Conservation (phyloP, 2,797 vertebrate species). For the Liasis olivaceus region DNA sequence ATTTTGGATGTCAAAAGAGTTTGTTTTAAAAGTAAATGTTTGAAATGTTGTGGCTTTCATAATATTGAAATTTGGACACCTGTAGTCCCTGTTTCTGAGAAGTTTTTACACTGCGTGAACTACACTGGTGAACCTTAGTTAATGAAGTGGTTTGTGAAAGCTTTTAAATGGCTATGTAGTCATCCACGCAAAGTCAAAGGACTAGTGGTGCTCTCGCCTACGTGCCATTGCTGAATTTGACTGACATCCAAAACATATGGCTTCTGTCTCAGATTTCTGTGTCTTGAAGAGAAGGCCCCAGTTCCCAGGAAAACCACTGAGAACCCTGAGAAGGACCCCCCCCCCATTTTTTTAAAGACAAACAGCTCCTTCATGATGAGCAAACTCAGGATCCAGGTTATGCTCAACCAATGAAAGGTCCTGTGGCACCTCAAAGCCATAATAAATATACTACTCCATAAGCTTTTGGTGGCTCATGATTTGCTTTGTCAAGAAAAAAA, state of each 20-base stretch:
- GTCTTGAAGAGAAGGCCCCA: background rate
- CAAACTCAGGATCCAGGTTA: no score
- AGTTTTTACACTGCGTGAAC: background rate
- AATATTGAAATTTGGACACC: background rate
- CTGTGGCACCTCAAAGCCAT: no score
- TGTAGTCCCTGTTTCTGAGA: background rate
- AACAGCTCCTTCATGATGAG: no score
- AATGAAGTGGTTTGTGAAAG: background rate
- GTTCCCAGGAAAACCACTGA: background rate
- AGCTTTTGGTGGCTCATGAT: background rate
- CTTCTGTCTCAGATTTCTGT: background rate
- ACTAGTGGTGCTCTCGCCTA: background rate
- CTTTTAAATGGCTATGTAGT: background rate
- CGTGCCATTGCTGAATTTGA: background rate
- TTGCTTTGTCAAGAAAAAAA: background rate
- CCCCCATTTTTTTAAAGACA: no score
- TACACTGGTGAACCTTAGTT: background rate
- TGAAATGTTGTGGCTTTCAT: background rate
- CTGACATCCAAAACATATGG: background rate
- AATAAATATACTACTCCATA: background rate
- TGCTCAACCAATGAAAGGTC: no score
- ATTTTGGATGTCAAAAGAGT: background rate
- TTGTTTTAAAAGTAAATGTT: background rate
- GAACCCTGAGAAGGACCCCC: no score
- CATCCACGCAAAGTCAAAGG: background rate